A percentile compares a stretch with the other conserved stretches of the same genome.
Conservation (phyloP, 2,797 vertebrate species). For the Lacerta viridis region DNA sequence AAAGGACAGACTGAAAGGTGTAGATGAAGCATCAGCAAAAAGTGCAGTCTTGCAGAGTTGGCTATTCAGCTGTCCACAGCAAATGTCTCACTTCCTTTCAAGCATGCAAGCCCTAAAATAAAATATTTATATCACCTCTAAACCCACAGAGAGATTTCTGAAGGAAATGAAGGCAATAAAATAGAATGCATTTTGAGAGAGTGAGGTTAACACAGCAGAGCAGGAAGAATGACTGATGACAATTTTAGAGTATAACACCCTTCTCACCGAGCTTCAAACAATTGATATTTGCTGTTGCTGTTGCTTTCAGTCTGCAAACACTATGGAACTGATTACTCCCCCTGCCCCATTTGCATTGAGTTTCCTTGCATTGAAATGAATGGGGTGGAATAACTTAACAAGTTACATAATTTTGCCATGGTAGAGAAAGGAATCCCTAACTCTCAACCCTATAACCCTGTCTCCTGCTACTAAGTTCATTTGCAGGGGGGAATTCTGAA, state of each 20-base stretch:
- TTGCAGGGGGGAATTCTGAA: too few relatives aligned
- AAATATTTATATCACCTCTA: constrained; percentile 7
- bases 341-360: too few relatives aligned
- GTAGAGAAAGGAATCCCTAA: background rate
- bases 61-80: constrained; percentile 1
- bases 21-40: background rate
- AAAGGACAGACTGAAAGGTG: constrained; percentile 1
- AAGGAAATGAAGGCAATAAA: background rate
- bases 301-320: too few relatives aligned
- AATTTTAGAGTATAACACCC: background rate
- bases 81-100: constrained; percentile 7
- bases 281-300: too few relatives aligned
- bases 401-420: too few relatives aligned
- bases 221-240: background rate
- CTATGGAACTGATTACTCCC: too few relatives aligned
- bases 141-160: background rate
- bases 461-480: too few relatives aligned
- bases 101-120: background rate
- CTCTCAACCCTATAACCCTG: background rate
- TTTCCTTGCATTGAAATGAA: too few relatives aligned
- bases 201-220: background rate
- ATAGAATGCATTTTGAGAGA: background rate
- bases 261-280: background rate
- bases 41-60: background rate
- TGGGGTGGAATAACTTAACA: too few relatives aligned